Percentiles rank a stretch among this genome's conserved stretches.
Conservation (phyloP, 2,888 invertebrate species). For the Hemicrepidius hirtus region DNA sequence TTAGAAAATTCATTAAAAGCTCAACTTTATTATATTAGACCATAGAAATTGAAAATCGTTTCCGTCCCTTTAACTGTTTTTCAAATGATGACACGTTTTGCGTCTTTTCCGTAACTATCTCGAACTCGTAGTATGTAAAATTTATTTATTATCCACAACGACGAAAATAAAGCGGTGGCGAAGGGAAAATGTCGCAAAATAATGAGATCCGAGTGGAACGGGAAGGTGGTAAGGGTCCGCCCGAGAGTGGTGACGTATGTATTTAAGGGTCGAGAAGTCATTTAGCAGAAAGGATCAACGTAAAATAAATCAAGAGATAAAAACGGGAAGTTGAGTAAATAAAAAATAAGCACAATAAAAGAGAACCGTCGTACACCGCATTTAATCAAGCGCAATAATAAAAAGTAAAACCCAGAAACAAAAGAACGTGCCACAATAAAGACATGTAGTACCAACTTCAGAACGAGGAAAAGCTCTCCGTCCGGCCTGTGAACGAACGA, state of each 20-base stretch:
- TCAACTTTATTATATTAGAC: too few species aligned
- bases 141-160: neutral
- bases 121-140: too few species aligned
- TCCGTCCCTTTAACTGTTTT: too few species aligned
- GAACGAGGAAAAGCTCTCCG: constrained; percentile 55
- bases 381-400: constrained; percentile 65
- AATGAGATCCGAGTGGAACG: neutral
- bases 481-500: constrained; percentile 26
- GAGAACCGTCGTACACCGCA: constrained; percentile 58
- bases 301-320: constrained; percentile 46
- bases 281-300: constrained; percentile 42
- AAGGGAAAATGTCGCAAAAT: neutral
- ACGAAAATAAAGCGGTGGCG: constrained; percentile 4
- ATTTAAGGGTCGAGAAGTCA: constrained; percentile 37
- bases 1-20: too few species aligned
- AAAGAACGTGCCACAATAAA: constrained; percentile 62
- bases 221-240: neutral
- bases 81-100: too few species aligned
- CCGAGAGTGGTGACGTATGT: constrained; percentile 26
- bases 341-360: constrained; percentile 61
- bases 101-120: too few species aligned
- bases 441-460: constrained; percentile 54
- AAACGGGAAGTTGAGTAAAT: constrained; percentile 47
- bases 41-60: too few species aligned
- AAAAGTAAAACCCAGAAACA: constrained; percentile 61